A percentile compares a stretch with the other conserved stretches of the same genome.
phyloP scores from a whole-genome alignment of 2,113 vertebrate genomes.

The Herpetotheres cachinnans region DNA sequence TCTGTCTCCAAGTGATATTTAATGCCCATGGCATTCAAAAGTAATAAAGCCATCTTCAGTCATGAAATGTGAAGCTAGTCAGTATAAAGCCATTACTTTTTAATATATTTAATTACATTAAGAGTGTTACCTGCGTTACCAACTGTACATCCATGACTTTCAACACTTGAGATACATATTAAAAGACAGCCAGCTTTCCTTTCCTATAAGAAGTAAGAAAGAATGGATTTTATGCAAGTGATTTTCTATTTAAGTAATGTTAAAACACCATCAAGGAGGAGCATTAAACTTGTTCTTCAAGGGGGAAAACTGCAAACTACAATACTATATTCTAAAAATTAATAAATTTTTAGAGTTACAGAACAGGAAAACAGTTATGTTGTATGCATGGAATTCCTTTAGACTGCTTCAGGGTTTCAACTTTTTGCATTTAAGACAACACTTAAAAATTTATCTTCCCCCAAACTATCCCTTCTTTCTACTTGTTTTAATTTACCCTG shows the following conservation, averaged over 20 bases:
- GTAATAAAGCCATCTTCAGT: slow-evolving; percentile 51
- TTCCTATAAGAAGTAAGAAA: background rate
- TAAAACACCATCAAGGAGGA: background rate
- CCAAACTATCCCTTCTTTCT: background rate
- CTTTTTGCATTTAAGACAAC: background rate
- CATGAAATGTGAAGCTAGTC: slow-evolving; percentile 35
- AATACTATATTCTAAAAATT: background rate
- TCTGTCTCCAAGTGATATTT: background rate
- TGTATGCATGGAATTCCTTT: background rate
- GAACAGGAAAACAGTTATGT: background rate
- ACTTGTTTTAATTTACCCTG: background rate
- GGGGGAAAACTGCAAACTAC: background rate
- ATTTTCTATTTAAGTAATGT: background rate
- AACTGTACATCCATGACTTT: background rate
- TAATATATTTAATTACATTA: slow-evolving; percentile 37
- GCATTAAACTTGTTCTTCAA: background rate
- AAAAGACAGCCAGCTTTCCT: background rate
- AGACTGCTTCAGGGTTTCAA: background rate
- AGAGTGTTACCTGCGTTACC: background rate
- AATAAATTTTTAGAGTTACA: background rate
- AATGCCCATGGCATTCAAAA: background rate
- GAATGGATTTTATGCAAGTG: background rate
- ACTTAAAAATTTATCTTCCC: background rate
- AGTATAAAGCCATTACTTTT: slow-evolving; percentile 5
- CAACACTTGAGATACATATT: background rate